Base-by-base conservation (phyloP, 1,140 invertebrate genomes). In the Euschistus heros region DNA sequence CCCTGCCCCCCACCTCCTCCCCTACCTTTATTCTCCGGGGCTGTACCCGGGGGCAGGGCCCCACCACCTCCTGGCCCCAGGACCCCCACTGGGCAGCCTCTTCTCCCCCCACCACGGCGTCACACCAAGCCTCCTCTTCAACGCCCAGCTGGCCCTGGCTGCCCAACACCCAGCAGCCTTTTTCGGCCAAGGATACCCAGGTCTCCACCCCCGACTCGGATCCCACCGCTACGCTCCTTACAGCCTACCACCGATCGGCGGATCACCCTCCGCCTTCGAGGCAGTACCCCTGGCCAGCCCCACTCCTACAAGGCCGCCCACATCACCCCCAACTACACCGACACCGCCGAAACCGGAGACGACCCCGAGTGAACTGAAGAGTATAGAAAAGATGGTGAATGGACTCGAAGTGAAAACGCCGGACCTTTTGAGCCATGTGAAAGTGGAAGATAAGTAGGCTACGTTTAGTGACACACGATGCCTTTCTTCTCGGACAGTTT, bases 381-480 rank as follows among this genome's bases (percentile, higher is more conserved):
- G 86, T 76, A 97, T 97, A 76, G 92, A 97, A 76, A 93, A 94
- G 74, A 96, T 95, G 92, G 91, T 96, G 67, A 95, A 95, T 76
- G 92, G 92, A 0, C 78, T 96, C 27, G 91, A 95, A 66, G 68
- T 69, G 42, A 69, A 69, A 57, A 66, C 69, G 7, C 61, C 66
- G 15, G 68, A 69, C 47, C 64, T 69, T 13, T 54, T 69, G 26
- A 69, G 66, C 65, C 66, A 69, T 64, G 67, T 68, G 20, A 68
- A 68, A 62, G 67, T 65, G 30, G 67, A 68, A 65, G 67, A 68
- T 20, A 68, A 68, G 54, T 68, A 62, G 63, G 47, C 47, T 50
- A 22, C 47, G 47, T 50, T 18, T 50, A 50, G 47, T 50, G 47
- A 50, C n/a, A 20, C 47, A 26, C 54, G 54, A 24, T 57, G 54